phyloP scores from a whole-genome alignment of 2,113 vertebrate species.

The Poecilia latipinna region DNA sequence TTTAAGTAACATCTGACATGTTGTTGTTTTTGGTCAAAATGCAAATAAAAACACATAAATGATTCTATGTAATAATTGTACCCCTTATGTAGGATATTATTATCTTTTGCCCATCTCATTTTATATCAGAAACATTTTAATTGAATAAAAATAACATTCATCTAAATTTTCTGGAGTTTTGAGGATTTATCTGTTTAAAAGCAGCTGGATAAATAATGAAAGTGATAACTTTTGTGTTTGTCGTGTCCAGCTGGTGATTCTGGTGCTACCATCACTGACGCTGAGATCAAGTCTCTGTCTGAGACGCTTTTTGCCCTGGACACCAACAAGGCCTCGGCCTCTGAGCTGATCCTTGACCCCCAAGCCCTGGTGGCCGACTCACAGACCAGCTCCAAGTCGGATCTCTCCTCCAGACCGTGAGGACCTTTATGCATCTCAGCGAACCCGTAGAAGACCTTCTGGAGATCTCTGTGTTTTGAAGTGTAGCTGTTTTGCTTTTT shows the following conservation, averaged over 20 bases:
- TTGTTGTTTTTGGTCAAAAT: no score
- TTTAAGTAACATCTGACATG: neutral
- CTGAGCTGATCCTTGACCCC: slow-evolving; percentile 82
- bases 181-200: no score
- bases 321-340: slow-evolving; percentile 83
- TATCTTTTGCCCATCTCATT: no score
- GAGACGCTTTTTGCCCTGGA: slow-evolving; percentile 86
- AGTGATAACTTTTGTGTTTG: neutral
- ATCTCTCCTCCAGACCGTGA: slow-evolving; percentile 83
- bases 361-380: slow-evolving; percentile 77
- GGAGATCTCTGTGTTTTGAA: neutral
- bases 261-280: slow-evolving; percentile 64
- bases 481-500: neutral
- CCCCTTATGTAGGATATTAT: no score
- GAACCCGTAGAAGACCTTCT: neutral
- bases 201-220: no score
- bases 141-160: no score
- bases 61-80: neutral
- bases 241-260: neutral
- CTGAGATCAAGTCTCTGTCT: slow-evolving; percentile 84
- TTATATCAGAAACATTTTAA: no score
- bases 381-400: slow-evolving; percentile 69
- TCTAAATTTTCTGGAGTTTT: no score
- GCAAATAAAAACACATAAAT: neutral
- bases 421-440: slow-evolving; percentile 21